Evolutionary conservation across 1,140 invertebrate species (phyloP), one percentile per base, ranked within the genome.

Genomic region (Leptinotarsa lineolata): DNA sequence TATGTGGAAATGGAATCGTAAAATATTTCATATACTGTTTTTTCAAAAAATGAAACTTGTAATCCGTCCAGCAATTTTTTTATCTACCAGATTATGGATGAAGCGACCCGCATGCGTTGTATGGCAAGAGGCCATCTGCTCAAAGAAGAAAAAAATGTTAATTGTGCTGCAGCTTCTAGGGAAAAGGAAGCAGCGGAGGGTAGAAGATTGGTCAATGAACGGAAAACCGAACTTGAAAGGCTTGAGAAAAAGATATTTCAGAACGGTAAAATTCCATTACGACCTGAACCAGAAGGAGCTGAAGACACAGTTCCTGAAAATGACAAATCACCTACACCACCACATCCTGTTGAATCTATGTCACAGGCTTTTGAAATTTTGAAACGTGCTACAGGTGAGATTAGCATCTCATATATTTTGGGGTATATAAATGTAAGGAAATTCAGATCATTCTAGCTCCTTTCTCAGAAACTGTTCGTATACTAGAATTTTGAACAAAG

Each of bases 171-270:
- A 44, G 89, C 89, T 74, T 85, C 87, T 13, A 86, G 92, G 1
- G 90, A 92, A 22, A 84, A 86, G 16, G 87, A 92, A 72, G 87
- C 91, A 0, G 84, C 85, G 0, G 88, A 89, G 80, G 90, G 89
- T 76, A 88, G 89, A 71, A 88, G 89, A 70, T 85, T 91, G 24
- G 92, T 94, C 11, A 88, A 89, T 11, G 90, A 92, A 61, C 84
- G 91, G 11, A 90, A 90, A 79, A 79, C 87, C 16, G 92, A 93
- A 77, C 78, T 93, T 2, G 92, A 93, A 79, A 88, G 90, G 65
- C 81, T 93, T 39, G 92, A 93, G 76, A 89, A 91, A 63, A 88
- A 89, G 78, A 88, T 92, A 60, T 92, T 92, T 76, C 88, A 91
- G 48, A 73, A 63, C 13, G 78, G 73, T 2, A 81, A 79, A 79